A percentile compares a stretch with the other conserved stretches of the same genome.
Evolutionary conservation across 2,113 vertebrate genomes (phyloP).

Genomic region (Tylochromis polylepis): DNA sequence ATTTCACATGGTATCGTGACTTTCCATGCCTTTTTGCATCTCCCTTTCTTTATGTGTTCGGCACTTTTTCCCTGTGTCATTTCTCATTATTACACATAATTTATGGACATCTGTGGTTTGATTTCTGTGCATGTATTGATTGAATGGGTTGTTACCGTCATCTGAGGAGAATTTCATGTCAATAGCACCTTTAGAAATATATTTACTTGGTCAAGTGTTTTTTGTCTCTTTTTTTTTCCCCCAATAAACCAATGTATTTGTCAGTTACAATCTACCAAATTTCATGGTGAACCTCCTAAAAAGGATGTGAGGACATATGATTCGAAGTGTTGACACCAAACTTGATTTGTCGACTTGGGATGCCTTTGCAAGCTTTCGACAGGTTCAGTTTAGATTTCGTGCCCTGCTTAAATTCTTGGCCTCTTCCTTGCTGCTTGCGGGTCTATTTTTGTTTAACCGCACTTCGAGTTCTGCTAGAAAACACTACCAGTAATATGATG

Average conservation of each 20-base stretch:
- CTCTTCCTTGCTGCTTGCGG: neutral
- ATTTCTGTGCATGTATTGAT: neutral
- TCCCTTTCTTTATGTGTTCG: neutral
- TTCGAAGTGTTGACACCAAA: no score
- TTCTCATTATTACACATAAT: neutral
- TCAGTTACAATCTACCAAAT: neutral
- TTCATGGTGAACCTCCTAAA: neutral
- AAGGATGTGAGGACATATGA: neutral
- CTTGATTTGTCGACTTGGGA: no score
- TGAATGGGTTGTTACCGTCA: accelerated
- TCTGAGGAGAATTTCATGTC: neutral
- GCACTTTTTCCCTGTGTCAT: neutral
- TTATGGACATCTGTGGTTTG: neutral
- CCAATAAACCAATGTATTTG: no score
- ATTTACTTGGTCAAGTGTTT: neutral
- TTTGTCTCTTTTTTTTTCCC: no score
- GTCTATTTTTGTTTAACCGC: neutral
- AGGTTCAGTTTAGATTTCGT: accelerated
- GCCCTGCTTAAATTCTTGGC: neutral
- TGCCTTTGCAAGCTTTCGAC: neutral
- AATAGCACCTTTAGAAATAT: neutral
- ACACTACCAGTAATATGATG: neutral
- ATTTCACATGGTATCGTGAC: neutral
- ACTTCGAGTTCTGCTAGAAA: neutral
- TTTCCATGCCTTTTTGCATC: neutral